Evolutionary conservation across 2,797 vertebrate species (phyloP), one percentile per base, ranked within the genome.

Genomic region (Brachymystax lenok): DNA sequence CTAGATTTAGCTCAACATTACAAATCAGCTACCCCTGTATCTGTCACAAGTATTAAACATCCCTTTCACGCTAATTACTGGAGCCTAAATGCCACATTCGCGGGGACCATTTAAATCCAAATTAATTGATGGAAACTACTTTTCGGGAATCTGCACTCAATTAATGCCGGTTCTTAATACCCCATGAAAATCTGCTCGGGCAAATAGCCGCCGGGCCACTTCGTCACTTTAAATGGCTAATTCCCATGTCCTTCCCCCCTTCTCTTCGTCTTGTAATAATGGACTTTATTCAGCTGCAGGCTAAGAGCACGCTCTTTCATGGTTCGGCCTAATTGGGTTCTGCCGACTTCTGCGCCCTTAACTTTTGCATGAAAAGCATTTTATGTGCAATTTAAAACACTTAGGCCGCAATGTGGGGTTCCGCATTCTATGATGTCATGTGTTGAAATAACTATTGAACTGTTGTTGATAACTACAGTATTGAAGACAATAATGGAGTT

Each of bases 251-350:
- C 85, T 84, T 86, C 80, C 19, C 21, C 27, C 10, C 16, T 3
- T 75, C 82, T 61, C 24, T 40, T 7, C 74, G 79, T 61, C 79
- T 28, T 71, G 77, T 86, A 87, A 81, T 90, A 91, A 93, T 90
- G 91, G 89, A 91, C 89, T 91, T 88, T 85, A 87, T 89, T 90
- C 85, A 90, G 84, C 85, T 77, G 86, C 82, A 90, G 21, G 21
- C 59, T 63, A 63, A 86, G 86, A 89, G 90, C 88, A 79, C 85
- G 88, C 84, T 83, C 83, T 88, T 87, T 90, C 89, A 86, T 90
- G 88, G 83, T 79, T 35, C 0, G 28, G 24, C 50, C 88, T 94
- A 94, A 94, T 94, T 93, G 89, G 90, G 87, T 91, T 92, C 88
- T 88, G 84, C 77, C 63, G 84, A 46, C 40, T 46, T 46, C 10